Evolutionary conservation across 2,797 vertebrate species (phyloP), one percentile per base, ranked within the genome.

Genomic region (Semotilus atromaculatus): DNA sequence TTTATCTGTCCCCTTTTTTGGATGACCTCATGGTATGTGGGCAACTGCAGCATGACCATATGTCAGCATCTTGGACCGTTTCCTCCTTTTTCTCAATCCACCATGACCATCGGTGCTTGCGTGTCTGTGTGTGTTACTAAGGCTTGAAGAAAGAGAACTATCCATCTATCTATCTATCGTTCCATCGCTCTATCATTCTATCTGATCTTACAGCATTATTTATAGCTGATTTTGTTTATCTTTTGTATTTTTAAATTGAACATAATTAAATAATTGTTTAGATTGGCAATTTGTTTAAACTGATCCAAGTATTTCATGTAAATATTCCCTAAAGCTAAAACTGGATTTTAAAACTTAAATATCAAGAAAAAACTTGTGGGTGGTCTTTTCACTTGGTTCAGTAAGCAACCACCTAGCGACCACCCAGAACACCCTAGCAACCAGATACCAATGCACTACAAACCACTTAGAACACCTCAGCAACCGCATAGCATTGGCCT

Each of bases 71-170:
- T 84, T 85, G 79, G 78, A 48, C 45, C 4, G 3, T 55, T 77
- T 70, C 84, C 73, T n/a, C 40, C 53, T 16, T 60, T 77, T 76
- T 75, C 40, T 40, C 7, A 83, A 77, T 72, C 29, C 18, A 23
- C 43, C 43, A 67, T 31, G 14, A 31, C 29, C 29, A 7, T 34
- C 16, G 6, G 72, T 51, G 19, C 48, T 7, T 70, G 26, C 80
- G 40, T 62, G 21, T 73, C n/a, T 91, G 89, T 89, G 78, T 81
- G 73, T 86, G 82, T 87, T 84, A 58, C n/a, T 89, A 55, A 83
- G 80, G 70, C 26, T 72, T 68, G 80, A 89, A 84, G 84, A 89
- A 87, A 89, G 84, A 88, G 88, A 90, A 90, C 85, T 13, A 4
- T 45, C 10, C 11, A 43, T 43, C 10, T 40, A 40, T 40, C 2